phyloP scores from a whole-genome alignment of 2,888 invertebrate genomes.

The Pyrrhosoma nymphula region DNA sequence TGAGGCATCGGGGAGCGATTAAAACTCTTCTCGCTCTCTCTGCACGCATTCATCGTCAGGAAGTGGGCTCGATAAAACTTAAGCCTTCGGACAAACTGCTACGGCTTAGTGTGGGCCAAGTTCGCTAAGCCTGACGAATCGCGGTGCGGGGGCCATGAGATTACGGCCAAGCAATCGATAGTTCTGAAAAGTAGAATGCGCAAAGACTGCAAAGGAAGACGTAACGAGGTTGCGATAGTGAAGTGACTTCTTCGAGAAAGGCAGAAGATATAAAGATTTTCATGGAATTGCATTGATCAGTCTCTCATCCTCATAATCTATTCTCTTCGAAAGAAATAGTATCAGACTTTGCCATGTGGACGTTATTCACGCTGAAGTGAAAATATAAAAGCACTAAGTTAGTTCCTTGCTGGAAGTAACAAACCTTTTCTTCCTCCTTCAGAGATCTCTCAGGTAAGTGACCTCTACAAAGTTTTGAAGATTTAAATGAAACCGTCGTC shows the following conservation, averaged over 20 bases:
- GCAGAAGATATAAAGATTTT: neutral
- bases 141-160: neutral
- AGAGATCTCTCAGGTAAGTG: no score
- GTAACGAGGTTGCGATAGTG: neutral
- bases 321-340: no score
- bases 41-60: conserved; percentile 34
- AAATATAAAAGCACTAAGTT: no score
- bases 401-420: no score
- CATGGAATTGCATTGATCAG: neutral
- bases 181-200: neutral
- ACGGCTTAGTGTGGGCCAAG: conserved; percentile 43
- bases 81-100: conserved; percentile 64
- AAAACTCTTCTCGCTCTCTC: conserved; percentile 30
- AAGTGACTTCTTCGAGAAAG: neutral
- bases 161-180: conserved; percentile 13
- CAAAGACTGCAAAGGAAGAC: neutral
- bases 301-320: neutral
- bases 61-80: conserved; percentile 46
- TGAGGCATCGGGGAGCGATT: conserved; percentile 21
- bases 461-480: no score
- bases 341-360: no score
- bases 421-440: no score
- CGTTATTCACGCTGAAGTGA: no score
- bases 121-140: conserved; percentile 47
- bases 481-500: no score